phyloP scores from a whole-genome alignment of 1,140 invertebrate species.

The Lepidurus couesii region DNA sequence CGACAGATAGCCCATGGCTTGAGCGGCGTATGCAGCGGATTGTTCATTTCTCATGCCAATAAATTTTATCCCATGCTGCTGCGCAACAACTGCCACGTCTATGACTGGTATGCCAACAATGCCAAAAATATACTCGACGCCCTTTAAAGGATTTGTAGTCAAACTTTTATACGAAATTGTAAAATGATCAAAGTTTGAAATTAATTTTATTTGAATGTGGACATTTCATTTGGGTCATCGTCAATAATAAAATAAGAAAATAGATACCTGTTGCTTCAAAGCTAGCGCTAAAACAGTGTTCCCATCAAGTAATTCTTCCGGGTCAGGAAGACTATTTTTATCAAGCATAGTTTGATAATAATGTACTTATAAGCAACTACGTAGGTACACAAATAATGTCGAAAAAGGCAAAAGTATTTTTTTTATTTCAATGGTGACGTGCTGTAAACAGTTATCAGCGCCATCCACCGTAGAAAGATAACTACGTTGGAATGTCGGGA shows the following conservation, averaged over 20 bases:
- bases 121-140: conserved; percentile 90
- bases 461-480: background rate
- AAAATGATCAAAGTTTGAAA: conserved; percentile 1
- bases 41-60: conserved; percentile 96
- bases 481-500: too few relatives aligned
- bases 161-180: conserved; percentile 33
- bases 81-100: conserved; percentile 79
- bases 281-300: conserved; percentile 68
- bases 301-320: conserved; percentile 56
- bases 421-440: background rate
- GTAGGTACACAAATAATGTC: background rate
- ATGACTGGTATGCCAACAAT: conserved; percentile 93
- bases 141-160: conserved; percentile 53
- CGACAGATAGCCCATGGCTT: conserved; percentile 86
- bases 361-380: background rate
- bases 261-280: conserved; percentile 66
- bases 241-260: conserved; percentile 17
- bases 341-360: background rate
- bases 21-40: conserved; percentile 88
- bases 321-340: background rate
- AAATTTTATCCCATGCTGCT: conserved; percentile 81
- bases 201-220: too few relatives aligned
- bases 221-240: too few relatives aligned
- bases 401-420: background rate
- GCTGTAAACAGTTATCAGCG: background rate